These are phyloP conservation scores for Palaemon carinicauda DNA, from an alignment of 1,140 invertebrate genomes.

Conservation along the genomic window DNA sequence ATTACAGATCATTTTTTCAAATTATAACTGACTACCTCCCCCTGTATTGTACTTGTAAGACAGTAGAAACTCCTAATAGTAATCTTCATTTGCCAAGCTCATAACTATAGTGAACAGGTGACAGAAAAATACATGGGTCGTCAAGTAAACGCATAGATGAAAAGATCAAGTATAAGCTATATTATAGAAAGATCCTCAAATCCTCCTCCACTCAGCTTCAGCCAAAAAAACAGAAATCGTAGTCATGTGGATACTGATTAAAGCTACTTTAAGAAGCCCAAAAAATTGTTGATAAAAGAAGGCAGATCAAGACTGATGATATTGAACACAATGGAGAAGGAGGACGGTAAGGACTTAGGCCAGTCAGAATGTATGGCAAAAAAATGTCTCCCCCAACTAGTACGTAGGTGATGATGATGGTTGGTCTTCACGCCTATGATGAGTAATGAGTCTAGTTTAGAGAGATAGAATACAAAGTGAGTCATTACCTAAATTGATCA, in stretches of 20 bases:
- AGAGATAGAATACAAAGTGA: conserved; percentile 44
- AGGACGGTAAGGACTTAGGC: conserved; percentile 24
- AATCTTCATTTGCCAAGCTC: conserved; percentile 33
- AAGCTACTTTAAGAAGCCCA: not conserved
- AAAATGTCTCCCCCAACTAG: conserved; percentile 28
- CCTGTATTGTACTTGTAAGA: conserved; percentile 37
- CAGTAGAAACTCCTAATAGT: conserved; percentile 30
- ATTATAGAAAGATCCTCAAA: conserved; percentile 25
- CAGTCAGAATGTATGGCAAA: conserved; percentile 13
- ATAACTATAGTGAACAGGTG: conserved; percentile 35
- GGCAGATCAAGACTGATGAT: not conserved
- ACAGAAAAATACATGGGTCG: conserved; percentile 12
- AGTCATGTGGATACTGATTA: conserved; percentile 15
- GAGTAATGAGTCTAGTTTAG: conserved; percentile 33
- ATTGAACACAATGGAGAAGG: conserved; percentile 12
- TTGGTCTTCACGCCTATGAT: not conserved
- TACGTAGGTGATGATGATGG: conserved; percentile 24
- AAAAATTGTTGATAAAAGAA: not conserved
- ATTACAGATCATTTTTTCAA: conserved; percentile 26
- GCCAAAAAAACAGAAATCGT: conserved; percentile 12
- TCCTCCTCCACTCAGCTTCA: conserved; percentile 39
- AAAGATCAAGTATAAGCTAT: conserved; percentile 16
- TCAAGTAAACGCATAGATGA: not conserved
- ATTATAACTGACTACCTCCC: conserved; percentile 56
- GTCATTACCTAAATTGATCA: conserved; percentile 49